Evolutionary conservation across 2,888 invertebrate genomes (phyloP).

Genomic region (Galerucella pusilla): DNA sequence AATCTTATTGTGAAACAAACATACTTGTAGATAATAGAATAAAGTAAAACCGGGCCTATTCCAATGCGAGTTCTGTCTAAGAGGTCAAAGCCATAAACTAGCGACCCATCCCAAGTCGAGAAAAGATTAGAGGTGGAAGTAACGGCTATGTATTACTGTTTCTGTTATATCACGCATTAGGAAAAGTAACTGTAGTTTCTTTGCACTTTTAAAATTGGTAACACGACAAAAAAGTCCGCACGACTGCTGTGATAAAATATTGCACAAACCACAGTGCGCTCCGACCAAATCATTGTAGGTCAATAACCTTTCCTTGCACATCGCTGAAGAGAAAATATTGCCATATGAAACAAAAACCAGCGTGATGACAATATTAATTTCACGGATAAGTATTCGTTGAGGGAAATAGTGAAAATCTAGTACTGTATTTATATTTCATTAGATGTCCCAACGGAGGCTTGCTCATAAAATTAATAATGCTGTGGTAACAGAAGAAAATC

Average conservation of each 20-base stretch:
- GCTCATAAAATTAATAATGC: too few relatives aligned
- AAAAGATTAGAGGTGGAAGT: constrained; percentile 34
- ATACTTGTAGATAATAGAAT: constrained; percentile 7
- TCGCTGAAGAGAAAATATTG: constrained; percentile 8
- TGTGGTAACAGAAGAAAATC: too few relatives aligned
- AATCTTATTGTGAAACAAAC: constrained; percentile 5
- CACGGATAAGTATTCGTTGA: not conserved
- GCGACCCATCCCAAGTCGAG: constrained; percentile 44
- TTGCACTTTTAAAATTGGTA: constrained; percentile 7
- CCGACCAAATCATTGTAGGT: not conserved
- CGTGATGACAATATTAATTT: constrained; percentile 11
- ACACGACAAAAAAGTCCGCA: constrained; percentile 10
- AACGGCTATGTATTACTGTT: constrained; percentile 25
- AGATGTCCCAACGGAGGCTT: too few relatives aligned
- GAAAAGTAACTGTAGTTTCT: constrained; percentile 9
- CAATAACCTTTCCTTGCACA: constrained; percentile 9
- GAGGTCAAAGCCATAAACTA: constrained; percentile 50
- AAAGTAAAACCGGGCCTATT: constrained; percentile 41
- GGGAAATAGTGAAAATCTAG: not conserved
- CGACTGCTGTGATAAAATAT: constrained; percentile 7
- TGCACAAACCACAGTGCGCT: not conserved
- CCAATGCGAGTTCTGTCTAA: constrained; percentile 42
- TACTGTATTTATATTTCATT: not conserved
- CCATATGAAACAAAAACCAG: constrained; percentile 9
- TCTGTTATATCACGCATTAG: constrained; percentile 15